Base-by-base conservation (phyloP, 2,888 invertebrate species). In the Drosophila siamana region DNA sequence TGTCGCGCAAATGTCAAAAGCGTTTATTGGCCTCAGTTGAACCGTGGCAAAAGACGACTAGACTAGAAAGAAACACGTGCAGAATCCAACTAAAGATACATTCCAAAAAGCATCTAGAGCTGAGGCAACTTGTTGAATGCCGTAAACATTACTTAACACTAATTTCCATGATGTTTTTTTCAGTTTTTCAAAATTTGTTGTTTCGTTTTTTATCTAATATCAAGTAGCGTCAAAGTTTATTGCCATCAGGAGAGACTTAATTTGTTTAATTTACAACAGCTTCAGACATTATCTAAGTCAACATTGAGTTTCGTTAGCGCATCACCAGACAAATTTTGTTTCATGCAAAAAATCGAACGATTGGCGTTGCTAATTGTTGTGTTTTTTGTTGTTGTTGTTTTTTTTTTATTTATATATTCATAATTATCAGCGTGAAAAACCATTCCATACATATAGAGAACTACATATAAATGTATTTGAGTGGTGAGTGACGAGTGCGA, bases 21-120 rank as follows among this genome's bases (percentile, higher is more conserved):
- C 72, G 78, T 84, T 74, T 77, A 68, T 78, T 86, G 78, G 76
- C 80, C 79, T 74, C 71, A 54, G n/a, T 13, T 59, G 61, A 60
- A 63, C 40, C 59, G 19, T 48, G 24, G 40, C 15, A 30, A 46
- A 24, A 8, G 47, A 24, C 13, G 30, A 51, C 22, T n/a, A n/a
- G 26, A 38, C 33, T 56, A 36, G 24, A n/a, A 65, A n/a, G 24
- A 19, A 65, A n/a, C 65, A 70, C 54, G 66, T 65, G 71, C 60
- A 33, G 46, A 11, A 48, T 40, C 9, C 11, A 40, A 51, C 8
- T 9, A 5, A 57, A 47, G 28, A 41, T 48, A 30, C 22, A 41
- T 13, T 7, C n/a, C 8, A 40, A 9, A 36, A 16, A 11, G 24
- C 24, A 33, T 8, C 9, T 16, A 22, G 9, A 8, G 15, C 13